Percentiles rank a stretch among this genome's conserved stretches.
These are phyloP conservation scores for Sipha flava DNA, from an alignment of 1,140 invertebrate genomes.

Conservation along the genomic window DNA sequence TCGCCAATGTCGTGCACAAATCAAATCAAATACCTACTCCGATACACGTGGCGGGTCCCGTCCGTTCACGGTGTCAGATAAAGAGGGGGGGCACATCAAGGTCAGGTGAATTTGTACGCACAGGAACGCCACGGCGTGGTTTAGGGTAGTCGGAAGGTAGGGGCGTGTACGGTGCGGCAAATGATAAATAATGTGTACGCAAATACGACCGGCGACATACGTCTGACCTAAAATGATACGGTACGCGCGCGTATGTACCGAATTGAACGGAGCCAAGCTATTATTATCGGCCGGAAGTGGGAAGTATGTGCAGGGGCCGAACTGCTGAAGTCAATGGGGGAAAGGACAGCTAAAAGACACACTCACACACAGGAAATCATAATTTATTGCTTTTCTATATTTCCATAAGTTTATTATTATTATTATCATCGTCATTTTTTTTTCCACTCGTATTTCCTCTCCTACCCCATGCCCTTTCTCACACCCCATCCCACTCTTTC, in stretches of 20 bases:
- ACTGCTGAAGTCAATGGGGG: background rate
- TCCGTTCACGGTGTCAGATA: too few species aligned
- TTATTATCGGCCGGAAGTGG: background rate
- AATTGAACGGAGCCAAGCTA: slow-evolving; percentile 4
- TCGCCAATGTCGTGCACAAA: background rate
- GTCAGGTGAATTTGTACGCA: too few species aligned
- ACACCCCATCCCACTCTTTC: too few species aligned
- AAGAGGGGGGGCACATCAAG: too few species aligned
- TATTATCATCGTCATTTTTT: background rate
- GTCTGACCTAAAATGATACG: slow-evolving; percentile 19
- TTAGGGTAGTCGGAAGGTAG: background rate
- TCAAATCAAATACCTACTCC: background rate
- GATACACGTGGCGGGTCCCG: too few species aligned
- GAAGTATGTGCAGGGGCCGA: background rate
- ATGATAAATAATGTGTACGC: slow-evolving; percentile 19
- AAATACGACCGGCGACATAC: background rate
- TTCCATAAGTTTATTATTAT: background rate
- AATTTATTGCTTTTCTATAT: slow-evolving; percentile 28
- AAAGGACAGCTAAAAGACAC: background rate
- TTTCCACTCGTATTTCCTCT: background rate
- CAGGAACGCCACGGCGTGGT: too few species aligned
- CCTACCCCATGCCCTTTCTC: background rate
- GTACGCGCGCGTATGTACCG: background rate
- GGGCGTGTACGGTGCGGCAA: too few species aligned
- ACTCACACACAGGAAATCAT: slow-evolving; percentile 3